phyloP scores from a whole-genome alignment of 2,113 vertebrate genomes.

The Pagrus major region DNA sequence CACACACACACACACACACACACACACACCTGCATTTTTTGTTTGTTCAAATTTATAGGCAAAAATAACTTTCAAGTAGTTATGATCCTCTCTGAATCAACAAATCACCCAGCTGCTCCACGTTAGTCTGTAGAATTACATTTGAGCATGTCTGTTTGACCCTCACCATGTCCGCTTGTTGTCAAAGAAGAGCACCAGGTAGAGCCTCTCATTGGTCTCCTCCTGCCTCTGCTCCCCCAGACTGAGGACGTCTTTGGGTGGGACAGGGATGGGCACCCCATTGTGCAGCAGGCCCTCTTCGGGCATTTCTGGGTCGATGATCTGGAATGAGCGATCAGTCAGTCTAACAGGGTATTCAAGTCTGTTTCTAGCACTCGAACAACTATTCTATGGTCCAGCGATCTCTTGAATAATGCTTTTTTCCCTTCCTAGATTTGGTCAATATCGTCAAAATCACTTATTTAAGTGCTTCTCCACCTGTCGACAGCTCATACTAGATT shows the following conservation, averaged over 20 bases:
- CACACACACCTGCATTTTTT: too few relatives aligned
- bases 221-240: slow-evolving; percentile 94
- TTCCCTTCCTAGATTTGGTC: too few relatives aligned
- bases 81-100: not conserved
- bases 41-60: too few relatives aligned
- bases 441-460: too few relatives aligned
- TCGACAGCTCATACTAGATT: not conserved
- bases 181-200: slow-evolving; percentile 99
- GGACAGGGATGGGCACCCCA: slow-evolving; percentile 96
- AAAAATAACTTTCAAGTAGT: not conserved
- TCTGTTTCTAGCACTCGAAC: not conserved
- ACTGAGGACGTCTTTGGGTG: slow-evolving; percentile 92
- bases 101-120: too few relatives aligned
- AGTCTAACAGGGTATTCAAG: not conserved
- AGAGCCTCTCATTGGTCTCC: slow-evolving; percentile 92
- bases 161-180: slow-evolving; percentile 99
- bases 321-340: slow-evolving; percentile 77
- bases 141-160: not conserved
- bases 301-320: slow-evolving; percentile 97
- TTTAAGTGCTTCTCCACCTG: not conserved
- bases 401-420: too few relatives aligned
- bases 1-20: too few relatives aligned
- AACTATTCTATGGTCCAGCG: too few relatives aligned
- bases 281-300: slow-evolving; percentile 97
- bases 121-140: not conserved